Evolutionary conservation across 1,140 invertebrate species (phyloP), one percentile per base, ranked within the genome.

Genomic region (Kradibia gibbosae): DNA sequence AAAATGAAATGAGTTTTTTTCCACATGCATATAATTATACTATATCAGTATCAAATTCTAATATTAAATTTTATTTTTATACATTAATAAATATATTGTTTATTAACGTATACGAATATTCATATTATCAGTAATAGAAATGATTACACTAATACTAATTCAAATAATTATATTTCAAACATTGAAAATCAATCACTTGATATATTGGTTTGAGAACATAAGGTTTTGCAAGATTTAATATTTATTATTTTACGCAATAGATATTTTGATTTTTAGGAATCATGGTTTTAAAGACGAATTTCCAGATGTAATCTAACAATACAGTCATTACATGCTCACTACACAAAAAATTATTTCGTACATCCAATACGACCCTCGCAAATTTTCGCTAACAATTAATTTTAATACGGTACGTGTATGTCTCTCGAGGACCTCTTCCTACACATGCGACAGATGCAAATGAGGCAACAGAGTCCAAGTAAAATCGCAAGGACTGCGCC

Each of bases 371-470:
- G 10, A 36, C 22, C 2, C 42, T 39, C 13, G 7, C 36, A 34
- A 39, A 20, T 70, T 70, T 70, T 3, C 7, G 42, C 39, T 25
- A 45, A 17, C 45, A 53, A 53, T 20, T 11, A 70, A 57, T 36
- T 73, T 76, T 87, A 92, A 80, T 91, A 91, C 57, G 91, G 89
- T 85, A 91, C 90, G 76, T 91, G 89, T 82, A 91, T 90, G 78
- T 91, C 90, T 75, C 90, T 88, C 28, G 89, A 88, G 34, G 86
- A 86, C 36, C 90, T 88, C 45, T 83, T 83, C 76, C 89, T 88
- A 80, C 92, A 93, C 50, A 91, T 83, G 25, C 92, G 90, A 82
- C 92, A 93, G 48, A 92, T 85, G 7, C 90, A 84, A 22, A 92
- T 80, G 15, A 93, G 83, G 62, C 91, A 92, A 10, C 86, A 85